These are phyloP conservation scores for Fulica atra DNA, from an alignment of 2,113 vertebrate species.

Conservation along the genomic window DNA sequence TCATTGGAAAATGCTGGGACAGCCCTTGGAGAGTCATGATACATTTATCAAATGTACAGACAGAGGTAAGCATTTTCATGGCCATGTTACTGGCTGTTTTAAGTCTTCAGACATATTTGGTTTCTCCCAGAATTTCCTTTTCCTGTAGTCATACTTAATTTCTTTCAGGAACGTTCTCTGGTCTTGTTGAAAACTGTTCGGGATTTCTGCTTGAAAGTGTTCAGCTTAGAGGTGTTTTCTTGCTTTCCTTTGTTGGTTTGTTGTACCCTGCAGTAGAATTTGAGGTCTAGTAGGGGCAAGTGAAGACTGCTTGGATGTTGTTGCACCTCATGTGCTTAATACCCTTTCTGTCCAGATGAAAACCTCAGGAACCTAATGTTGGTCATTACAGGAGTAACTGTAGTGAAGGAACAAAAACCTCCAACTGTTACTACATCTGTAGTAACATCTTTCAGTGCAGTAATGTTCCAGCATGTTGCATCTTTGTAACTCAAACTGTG, in stretches of 20 bases:
- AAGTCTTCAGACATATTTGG: not conserved
- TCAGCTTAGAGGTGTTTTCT: not conserved
- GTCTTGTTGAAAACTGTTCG: not conserved
- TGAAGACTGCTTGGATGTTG: not conserved
- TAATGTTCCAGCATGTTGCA: not conserved
- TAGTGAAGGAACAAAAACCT: not conserved
- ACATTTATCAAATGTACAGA: conserved; percentile 80
- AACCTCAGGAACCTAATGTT: not conserved
- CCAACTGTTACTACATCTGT: not conserved
- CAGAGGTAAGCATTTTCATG: conserved; percentile 76
- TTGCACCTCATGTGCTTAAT: not conserved
- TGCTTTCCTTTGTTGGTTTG: not conserved
- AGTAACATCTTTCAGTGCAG: not conserved
- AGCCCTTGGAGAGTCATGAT: conserved; percentile 80
- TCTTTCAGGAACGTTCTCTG: not conserved
- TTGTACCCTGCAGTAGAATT: not conserved
- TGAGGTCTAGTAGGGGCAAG: not conserved
- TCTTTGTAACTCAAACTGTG: not conserved
- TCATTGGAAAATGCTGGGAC: conserved; percentile 85
- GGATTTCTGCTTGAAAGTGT: not conserved
- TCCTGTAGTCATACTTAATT: not conserved
- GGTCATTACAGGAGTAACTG: not conserved
- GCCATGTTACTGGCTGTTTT: not conserved
- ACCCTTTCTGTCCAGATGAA: not conserved
- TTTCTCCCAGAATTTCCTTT: not conserved